phyloP scores from a whole-genome alignment of 2,888 invertebrate genomes.

The Syrphus vitripennis region DNA sequence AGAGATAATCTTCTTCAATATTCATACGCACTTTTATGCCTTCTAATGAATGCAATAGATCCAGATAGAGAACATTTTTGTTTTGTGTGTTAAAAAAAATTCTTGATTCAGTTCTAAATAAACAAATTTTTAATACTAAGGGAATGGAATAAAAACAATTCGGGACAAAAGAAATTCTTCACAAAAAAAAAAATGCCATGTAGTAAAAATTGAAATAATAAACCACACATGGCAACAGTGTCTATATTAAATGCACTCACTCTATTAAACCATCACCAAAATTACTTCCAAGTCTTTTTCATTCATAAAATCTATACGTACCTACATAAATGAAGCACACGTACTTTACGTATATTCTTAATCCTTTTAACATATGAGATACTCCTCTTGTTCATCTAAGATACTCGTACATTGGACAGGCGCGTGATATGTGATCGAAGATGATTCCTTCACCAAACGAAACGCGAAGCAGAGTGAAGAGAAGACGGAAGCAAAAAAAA shows the following conservation, averaged over 20 bases:
- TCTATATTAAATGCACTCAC: neutral
- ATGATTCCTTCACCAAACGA: neutral
- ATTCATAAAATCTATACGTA: conserved; percentile 47
- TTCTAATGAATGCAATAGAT: too few relatives aligned
- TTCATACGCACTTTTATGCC: too few relatives aligned
- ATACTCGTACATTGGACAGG: neutral
- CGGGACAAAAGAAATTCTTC: too few relatives aligned
- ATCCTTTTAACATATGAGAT: conserved; percentile 29
- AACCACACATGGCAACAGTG: neutral
- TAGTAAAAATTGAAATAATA: neutral
- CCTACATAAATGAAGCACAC: neutral
- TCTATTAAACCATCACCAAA: conserved; percentile 25
- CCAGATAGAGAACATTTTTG: too few relatives aligned
- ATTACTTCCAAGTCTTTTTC: conserved; percentile 52
- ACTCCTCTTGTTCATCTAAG: neutral
- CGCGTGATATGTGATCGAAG: conserved; percentile 47
- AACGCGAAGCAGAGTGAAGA: neutral
- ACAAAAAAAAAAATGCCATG: neutral
- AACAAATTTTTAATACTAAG: too few relatives aligned
- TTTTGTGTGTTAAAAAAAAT: too few relatives aligned
- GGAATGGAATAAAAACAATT: too few relatives aligned
- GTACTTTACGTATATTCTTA: conserved; percentile 12
- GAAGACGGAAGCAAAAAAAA: too few relatives aligned
- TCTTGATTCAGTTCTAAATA: too few relatives aligned
- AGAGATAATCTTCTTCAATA: too few relatives aligned